Percentiles rank a stretch among this genome's conserved stretches.
Evolutionary conservation across 2,888 invertebrate species (phyloP).

Genomic region (Tinea pellionella): DNA sequence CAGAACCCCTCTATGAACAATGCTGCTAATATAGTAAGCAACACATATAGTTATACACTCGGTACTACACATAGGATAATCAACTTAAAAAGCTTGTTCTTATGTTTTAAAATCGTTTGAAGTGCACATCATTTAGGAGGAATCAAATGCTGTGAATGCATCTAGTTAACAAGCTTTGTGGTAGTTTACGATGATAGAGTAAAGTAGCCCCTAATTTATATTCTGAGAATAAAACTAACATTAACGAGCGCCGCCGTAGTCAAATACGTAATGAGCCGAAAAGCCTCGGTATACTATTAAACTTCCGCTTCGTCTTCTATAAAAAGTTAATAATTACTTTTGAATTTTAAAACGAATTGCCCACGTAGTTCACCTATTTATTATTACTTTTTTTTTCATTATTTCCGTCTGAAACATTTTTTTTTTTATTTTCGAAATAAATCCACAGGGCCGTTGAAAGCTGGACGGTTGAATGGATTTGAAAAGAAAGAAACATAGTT

Average conservation of each 20-base stretch:
- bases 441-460: neutral
- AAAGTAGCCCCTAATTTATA: neutral
- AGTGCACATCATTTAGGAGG: neutral
- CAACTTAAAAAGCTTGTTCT: neutral
- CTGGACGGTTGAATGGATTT: neutral
- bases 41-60: neutral
- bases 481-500: neutral
- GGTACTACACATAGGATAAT: neutral
- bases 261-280: neutral
- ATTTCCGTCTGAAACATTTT: neutral
- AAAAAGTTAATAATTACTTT: neutral
- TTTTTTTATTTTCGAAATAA: neutral
- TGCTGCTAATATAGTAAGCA: neutral
- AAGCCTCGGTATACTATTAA: neutral
- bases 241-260: neutral
- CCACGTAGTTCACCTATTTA: neutral
- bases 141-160: neutral
- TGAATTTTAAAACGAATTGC: neutral
- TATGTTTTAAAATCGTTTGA: neutral
- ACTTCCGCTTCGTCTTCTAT: neutral
- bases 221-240: neutral
- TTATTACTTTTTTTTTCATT: neutral
- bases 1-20: neutral
- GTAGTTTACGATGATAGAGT: neutral
- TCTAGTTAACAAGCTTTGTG: neutral